Conservation (phyloP, 2,888 invertebrate species). For the Rutpela maculata region DNA sequence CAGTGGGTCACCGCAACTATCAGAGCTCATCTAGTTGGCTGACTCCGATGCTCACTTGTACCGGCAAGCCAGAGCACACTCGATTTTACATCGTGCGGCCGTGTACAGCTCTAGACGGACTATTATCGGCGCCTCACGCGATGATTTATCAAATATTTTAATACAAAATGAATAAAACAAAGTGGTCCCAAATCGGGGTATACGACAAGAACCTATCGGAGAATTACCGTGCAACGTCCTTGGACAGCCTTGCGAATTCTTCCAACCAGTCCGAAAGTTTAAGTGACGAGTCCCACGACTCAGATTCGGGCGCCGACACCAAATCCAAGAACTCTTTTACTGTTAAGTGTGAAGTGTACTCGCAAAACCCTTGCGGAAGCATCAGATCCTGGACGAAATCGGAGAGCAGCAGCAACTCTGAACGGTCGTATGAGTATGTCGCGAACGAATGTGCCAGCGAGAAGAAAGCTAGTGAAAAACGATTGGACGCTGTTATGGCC, state of each 20-base stretch:
- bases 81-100: constrained; percentile 50
- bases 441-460: constrained; percentile 52
- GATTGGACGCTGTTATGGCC: constrained; percentile 49
- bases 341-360: constrained; percentile 71
- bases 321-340: constrained; percentile 68
- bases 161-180: constrained; percentile 61
- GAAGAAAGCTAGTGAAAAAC: constrained; percentile 59
- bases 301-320: constrained; percentile 81
- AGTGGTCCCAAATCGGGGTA: constrained; percentile 58
- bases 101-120: constrained; percentile 26
- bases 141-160: constrained; percentile 33
- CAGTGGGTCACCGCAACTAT: constrained; percentile 72
- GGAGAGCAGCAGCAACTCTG: constrained; percentile 61
- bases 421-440: constrained; percentile 64
- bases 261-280: constrained; percentile 80
- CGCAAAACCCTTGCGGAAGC: constrained; percentile 68
- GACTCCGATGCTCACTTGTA: constrained; percentile 50
- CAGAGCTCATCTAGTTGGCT: constrained; percentile 69
- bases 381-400: constrained; percentile 64
- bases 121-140: not conserved
- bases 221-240: constrained; percentile 75
- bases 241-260: constrained; percentile 83
- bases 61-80: constrained; percentile 46
- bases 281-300: constrained; percentile 78
- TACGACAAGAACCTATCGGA: constrained; percentile 56